Base-by-base conservation (phyloP, 2,888 invertebrate genomes). In the Drosophila macrothrix region DNA sequence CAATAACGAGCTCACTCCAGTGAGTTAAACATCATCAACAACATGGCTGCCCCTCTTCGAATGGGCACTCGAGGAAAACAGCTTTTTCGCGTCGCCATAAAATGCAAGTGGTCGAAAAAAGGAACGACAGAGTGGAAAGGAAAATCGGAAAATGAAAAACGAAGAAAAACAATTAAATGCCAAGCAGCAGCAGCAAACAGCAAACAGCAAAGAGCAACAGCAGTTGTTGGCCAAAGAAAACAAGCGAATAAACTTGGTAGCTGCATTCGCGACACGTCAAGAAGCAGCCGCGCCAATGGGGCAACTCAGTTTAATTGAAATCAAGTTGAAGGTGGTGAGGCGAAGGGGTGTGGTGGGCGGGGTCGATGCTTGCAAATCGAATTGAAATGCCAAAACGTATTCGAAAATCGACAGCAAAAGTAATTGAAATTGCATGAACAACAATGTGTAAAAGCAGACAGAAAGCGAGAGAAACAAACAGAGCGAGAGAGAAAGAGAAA, bases 381-480 rank as follows among this genome's bases (percentile, higher is more conserved):
- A 87, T 77, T 80, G 89, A 80, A 89, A 80, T 74, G 69, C 66
- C 79, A 84, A 86, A 89, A 89, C 86, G 89, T 84, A 89, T 88
- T 82, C 90, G 90, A 88, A 86, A 88, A 88, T 86, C 88, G 88
- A 88, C 90, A 90, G 88, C 76, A 79, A 90, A 88, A 88, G 87
- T 90, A 91, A 90, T 90, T 90, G 90, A 90, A 91, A 91, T 91
- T 91, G 91, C 91, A 90, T 90, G 90, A 90, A 84, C 89, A 85
- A 84, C 91, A 90, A 88, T 88, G 84, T 86, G 67, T 49, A 39
- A 29, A 56, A 29, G n/a, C 55, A 14, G 50, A 10, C 28, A 72
- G 68, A 58, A 67, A 58, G 62, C 25, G 25, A 25, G 46, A 25
- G 46, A 16, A 46, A 9, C 9, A 25, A 25, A 5, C 7, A 72